Percentiles rank a stretch among this genome's conserved stretches.
Evolutionary conservation across 2,888 invertebrate genomes (phyloP).

Genomic region (Yponomeuta sedellus): DNA sequence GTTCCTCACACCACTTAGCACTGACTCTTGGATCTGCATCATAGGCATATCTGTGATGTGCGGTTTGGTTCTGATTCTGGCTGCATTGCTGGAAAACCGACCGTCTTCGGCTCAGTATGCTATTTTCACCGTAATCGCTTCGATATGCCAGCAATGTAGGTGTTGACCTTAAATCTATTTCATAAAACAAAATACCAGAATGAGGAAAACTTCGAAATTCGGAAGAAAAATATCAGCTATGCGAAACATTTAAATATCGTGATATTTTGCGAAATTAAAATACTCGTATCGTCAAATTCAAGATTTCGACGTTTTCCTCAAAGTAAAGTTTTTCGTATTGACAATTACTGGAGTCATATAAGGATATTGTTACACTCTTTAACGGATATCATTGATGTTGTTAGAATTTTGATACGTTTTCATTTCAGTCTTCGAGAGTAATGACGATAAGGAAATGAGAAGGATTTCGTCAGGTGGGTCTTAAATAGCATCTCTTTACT

Average conservation of each 20-base stretch:
- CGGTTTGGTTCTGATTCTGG: conserved; percentile 40
- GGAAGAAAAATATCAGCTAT: no score
- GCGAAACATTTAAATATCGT: no score
- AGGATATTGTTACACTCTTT: neutral
- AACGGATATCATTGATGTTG: neutral
- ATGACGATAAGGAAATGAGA: conserved; percentile 26
- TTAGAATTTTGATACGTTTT: conserved; percentile 4
- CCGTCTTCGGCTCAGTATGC: conserved; percentile 43
- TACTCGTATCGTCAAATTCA: no score
- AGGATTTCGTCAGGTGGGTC: conserved; percentile 41
- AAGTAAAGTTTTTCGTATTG: no score
- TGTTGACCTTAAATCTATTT: conserved; percentile 14
- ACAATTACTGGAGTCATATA: no score
- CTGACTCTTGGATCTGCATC: conserved; percentile 52
- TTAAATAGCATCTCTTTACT: neutral
- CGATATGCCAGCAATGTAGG: conserved; percentile 63
- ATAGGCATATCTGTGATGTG: conserved; percentile 42
- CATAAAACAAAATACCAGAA: no score
- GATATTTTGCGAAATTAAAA: no score
- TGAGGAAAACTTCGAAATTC: no score
- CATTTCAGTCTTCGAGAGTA: conserved; percentile 54
- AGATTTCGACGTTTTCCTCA: no score
- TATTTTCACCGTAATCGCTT: conserved; percentile 56
- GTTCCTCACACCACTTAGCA: conserved; percentile 62
- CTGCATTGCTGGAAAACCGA: conserved; percentile 45